Base-by-base conservation (phyloP, 2,797 vertebrate genomes). In the Melopsittacus undulatus region DNA sequence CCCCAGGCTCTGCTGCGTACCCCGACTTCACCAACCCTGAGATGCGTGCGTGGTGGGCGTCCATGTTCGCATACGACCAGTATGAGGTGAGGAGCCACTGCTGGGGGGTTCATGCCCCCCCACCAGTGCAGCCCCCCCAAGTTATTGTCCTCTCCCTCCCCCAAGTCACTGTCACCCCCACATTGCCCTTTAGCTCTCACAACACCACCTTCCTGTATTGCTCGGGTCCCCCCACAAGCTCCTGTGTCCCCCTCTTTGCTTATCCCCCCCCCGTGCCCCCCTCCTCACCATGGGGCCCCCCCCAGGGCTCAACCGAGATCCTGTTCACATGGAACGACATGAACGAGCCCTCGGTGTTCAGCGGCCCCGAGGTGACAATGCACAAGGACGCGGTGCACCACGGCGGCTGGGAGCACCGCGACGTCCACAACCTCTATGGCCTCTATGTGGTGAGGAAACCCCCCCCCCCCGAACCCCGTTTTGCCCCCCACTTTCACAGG, bases 341-440 rank as follows among this genome's bases (percentile, higher is more conserved):
- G 99, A 99, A 99, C 0, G 99, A 99, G 89, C 99, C 99, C 0
- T 99, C 99, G 0, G 99, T 99, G 56, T 99, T 99, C 93, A 99
- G 99, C 6, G 99, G 99, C 26, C 99, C 99, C 0, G 99, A 99
- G 97, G 99, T 99, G 90, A 99, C 99, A 21, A 99, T 99, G 99
- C 98, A 99, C 97, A 99, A 99, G 96, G 99, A 99, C 4, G 98
- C 98, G 1, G 30, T 97, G 91, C 98, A 99, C 20, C 59, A 95
- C 5, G 98, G 98, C 3, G 97, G 96, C 81, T 99, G 99, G 99
- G 99, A 99, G 95, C 98, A 99, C 95, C 98, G 99, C 0, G 99
- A 99, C 1, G 19, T 99, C 21, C 99, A 99, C 97, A 99, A 99
- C 94, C 85, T 99, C 27, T 99, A 99, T 11, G 99, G 98, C n/a